These are phyloP conservation scores for Drosophila suzukii DNA, from an alignment of 1,140 invertebrate genomes.

Conservation along the genomic window DNA sequence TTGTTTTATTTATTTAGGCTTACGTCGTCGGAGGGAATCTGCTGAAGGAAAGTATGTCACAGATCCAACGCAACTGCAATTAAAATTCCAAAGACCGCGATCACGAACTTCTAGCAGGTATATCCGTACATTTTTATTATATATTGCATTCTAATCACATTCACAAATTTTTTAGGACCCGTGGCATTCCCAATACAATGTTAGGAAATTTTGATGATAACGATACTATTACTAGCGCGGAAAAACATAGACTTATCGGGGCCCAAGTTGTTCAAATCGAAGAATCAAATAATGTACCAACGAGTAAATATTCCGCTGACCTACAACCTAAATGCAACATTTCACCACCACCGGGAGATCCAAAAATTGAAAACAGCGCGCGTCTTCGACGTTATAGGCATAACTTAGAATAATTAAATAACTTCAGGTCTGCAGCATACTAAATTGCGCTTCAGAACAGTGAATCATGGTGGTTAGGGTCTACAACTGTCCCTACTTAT, in stretches of 20 bases:
- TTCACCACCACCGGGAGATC: conserved; percentile 79
- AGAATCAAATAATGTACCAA: conserved; percentile 26
- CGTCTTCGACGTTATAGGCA: conserved; percentile 79
- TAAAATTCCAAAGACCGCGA: conserved; percentile 89
- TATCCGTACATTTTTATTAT: background rate
- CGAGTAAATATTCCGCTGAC: conserved; percentile 40
- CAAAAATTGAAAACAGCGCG: conserved; percentile 82
- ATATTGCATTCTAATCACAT: background rate
- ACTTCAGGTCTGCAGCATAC: background rate
- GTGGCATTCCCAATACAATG: conserved; percentile 62
- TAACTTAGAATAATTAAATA: conserved; percentile 69
- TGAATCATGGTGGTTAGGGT: background rate
- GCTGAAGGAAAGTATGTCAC: conserved; percentile 90
- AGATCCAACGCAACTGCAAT: conserved; percentile 89
- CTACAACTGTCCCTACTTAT: background rate
- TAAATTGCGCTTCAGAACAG: background rate
- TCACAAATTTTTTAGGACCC: conserved; percentile 30
- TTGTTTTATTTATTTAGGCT: conserved; percentile 50
- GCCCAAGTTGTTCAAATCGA: conserved; percentile 13
- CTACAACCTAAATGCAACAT: conserved; percentile 60
- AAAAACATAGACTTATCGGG: conserved; percentile 22
- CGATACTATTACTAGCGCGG: conserved; percentile 59
- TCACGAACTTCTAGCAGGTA: conserved; percentile 79
- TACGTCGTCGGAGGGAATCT: conserved; percentile 88
- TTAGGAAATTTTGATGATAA: conserved; percentile 69